These are phyloP conservation scores for Zoanthus sansibaricus DNA, from an alignment of 92 coral and sea anemone genomes.

Conservation along the genomic window DNA sequence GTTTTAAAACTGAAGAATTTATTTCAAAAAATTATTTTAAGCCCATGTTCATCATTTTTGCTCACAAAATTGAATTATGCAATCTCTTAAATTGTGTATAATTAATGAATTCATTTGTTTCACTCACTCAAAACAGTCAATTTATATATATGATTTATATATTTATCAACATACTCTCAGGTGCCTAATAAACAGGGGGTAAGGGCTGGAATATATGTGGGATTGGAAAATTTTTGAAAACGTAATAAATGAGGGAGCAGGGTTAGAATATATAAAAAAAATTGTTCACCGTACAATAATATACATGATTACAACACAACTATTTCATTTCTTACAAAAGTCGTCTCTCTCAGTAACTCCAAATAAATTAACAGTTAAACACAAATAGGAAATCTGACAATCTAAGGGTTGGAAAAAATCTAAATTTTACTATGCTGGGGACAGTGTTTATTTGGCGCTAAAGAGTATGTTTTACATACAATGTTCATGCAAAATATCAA, in stretches of 20 bases:
- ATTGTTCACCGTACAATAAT: too few species aligned
- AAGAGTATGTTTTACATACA: not conserved
- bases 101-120: too few species aligned
- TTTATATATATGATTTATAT: too few species aligned
- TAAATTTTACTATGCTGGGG: not conserved
- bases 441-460: not conserved
- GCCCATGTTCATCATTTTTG: not conserved
- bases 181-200: not conserved
- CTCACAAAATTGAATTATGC: not conserved
- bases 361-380: not conserved
- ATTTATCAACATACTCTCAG: too few species aligned
- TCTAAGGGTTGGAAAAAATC: not conserved
- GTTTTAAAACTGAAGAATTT: not conserved
- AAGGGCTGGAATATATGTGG: too few species aligned
- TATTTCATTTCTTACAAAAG: not conserved
- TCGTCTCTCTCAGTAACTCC: not conserved
- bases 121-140: not conserved
- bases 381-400: not conserved
- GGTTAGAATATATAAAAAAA: too few species aligned
- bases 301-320: not conserved
- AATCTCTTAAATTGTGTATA: not conserved
- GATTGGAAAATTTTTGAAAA: too few species aligned
- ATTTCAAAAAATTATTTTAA: too few species aligned
- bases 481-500: not conserved
- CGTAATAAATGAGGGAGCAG: too few species aligned